Conservation (phyloP, 2,888 invertebrate genomes). For the Rotaria socialis region DNA sequence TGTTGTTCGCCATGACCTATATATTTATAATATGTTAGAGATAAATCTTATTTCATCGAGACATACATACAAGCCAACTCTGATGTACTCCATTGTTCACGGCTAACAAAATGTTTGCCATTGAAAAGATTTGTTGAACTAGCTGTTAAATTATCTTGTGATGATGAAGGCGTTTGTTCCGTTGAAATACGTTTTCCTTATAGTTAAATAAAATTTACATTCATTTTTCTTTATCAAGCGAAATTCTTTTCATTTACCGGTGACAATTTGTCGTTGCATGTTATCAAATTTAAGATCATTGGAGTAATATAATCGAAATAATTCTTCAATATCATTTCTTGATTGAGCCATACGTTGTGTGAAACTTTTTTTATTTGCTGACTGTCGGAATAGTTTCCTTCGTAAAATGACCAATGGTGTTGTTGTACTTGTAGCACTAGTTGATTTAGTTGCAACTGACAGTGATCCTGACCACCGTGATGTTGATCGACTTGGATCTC, state of each 20-base stretch:
- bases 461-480: background rate
- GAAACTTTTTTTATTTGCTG: background rate
- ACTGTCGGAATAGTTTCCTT: background rate
- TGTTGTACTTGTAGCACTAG: background rate
- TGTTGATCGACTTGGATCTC: background rate
- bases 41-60: too few species aligned
- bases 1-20: background rate
- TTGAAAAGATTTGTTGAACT: background rate
- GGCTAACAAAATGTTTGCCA: constrained; percentile 11
- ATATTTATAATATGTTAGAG: too few species aligned
- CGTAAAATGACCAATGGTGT: background rate
- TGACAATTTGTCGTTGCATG: background rate
- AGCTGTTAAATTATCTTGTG: background rate
- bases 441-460: too few species aligned
- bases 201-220: background rate
- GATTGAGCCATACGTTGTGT: background rate
- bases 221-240: background rate
- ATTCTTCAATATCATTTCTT: background rate
- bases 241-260: background rate
- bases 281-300: background rate
- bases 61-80: background rate
- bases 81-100: background rate
- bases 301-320: constrained; percentile 15
- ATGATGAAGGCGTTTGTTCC: background rate
- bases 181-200: constrained; percentile 19